Percentiles rank a stretch among this genome's conserved stretches.
phyloP scores from a whole-genome alignment of 2,113 vertebrate genomes.

The Sardina pilchardus region DNA sequence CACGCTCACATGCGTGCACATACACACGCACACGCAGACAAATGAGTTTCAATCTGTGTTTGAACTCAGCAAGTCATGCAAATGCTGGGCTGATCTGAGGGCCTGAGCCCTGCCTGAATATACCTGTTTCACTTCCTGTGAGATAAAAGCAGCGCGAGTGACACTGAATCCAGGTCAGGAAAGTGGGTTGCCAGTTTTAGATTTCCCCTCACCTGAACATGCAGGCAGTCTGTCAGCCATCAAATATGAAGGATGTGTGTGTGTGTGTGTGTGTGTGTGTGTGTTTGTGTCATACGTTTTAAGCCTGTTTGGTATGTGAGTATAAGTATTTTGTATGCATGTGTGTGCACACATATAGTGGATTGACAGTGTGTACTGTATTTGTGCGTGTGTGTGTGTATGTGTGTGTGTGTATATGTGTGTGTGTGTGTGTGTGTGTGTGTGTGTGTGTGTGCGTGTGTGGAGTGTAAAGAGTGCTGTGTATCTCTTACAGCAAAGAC shows the following conservation, averaged over 20 bases:
- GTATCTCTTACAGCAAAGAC: not conserved
- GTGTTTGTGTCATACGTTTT: not conserved
- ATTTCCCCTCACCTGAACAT: not conserved
- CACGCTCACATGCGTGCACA: not conserved
- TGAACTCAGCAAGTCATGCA: not conserved
- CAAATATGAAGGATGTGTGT: not conserved
- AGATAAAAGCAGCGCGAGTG: not conserved
- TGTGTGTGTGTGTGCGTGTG: not conserved
- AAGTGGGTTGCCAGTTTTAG: not conserved
- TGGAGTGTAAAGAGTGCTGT: not conserved
- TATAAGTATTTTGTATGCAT: not conserved
- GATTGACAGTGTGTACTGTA: too few relatives aligned
- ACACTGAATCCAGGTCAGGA: not conserved
- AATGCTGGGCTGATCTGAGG: not conserved
- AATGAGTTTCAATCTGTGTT: slow-evolving; percentile 14
- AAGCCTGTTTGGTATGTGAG: not conserved
- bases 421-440: not conserved
- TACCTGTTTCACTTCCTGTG: not conserved
- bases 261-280: not conserved
- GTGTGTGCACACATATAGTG: too few relatives aligned
- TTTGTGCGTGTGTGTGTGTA: not conserved
- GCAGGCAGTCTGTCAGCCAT: not conserved
- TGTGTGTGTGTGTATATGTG: not conserved
- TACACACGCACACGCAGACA: slow-evolving; percentile 3
- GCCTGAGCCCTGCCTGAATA: not conserved